Percentiles rank a stretch among this genome's conserved stretches.
Conservation (phyloP, 2,888 invertebrate genomes). For the Penaeus monodon region DNA sequence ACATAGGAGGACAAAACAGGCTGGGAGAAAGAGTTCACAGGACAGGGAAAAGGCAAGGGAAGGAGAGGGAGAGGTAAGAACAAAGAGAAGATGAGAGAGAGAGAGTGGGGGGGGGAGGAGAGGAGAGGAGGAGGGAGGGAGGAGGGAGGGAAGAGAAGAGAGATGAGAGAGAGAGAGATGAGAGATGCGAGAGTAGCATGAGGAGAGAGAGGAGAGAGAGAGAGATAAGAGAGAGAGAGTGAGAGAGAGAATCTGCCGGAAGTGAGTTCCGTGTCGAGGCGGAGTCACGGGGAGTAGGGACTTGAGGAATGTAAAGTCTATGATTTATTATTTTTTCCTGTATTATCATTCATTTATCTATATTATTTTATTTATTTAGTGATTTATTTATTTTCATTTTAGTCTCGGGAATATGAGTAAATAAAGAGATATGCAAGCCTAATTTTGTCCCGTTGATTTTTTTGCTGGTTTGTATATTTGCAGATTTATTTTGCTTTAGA, state of each 20-base stretch:
- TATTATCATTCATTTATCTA: too few species aligned
- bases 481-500: too few species aligned
- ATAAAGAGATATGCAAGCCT: too few species aligned
- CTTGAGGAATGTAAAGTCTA: not conserved
- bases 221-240: slow-evolving; percentile 21
- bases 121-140: slow-evolving; percentile 48
- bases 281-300: not conserved
- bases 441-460: too few species aligned
- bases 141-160: slow-evolving; percentile 66
- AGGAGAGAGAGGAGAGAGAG: slow-evolving; percentile 58
- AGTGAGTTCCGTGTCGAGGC: too few species aligned
- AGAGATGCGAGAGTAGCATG: slow-evolving; percentile 51
- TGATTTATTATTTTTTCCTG: not conserved
- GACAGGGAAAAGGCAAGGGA: too few species aligned
- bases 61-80: slow-evolving; percentile 64
- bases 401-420: too few species aligned
- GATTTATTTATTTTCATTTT: too few species aligned
- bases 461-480: too few species aligned
- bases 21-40: too few species aligned
- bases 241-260: not conserved
- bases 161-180: slow-evolving; percentile 66
- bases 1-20: not conserved
- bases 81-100: slow-evolving; percentile 70
- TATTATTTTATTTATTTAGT: too few species aligned
- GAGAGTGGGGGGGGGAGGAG: slow-evolving; percentile 68